Evolutionary conservation across 2,113 vertebrate genomes (phyloP).

Genomic region (Rana temporaria): DNA sequence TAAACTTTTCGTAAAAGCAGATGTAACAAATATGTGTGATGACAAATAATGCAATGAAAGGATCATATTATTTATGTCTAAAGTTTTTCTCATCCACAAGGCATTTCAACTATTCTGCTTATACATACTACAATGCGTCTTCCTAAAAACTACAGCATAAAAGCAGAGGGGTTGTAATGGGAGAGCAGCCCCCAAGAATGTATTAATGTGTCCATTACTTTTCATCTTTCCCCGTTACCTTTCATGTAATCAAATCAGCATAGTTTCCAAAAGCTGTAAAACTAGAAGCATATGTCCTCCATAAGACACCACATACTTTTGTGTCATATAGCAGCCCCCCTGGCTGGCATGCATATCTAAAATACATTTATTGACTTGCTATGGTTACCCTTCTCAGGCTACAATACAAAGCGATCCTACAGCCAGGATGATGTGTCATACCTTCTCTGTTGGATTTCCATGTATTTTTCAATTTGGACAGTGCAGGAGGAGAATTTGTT

Average conservation of each 20-base stretch:
- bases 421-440: no score
- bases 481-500: no score
- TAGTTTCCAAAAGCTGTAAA: slow-evolving; percentile 27
- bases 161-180: slow-evolving; percentile 7
- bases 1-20: neutral
- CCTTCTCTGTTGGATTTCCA: no score
- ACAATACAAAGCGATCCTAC: no score
- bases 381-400: no score
- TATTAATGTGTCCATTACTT: neutral
- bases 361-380: neutral
- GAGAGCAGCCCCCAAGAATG: slow-evolving; percentile 7
- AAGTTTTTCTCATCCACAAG: slow-evolving; percentile 3
- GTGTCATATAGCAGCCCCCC: neutral
- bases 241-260: slow-evolving; percentile 21
- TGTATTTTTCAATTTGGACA: no score
- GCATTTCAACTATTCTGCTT: slow-evolving; percentile 17
- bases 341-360: neutral
- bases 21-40: slow-evolving; percentile 16
- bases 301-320: neutral
- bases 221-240: slow-evolving; percentile 13
- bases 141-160: neutral
- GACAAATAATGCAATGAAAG: slow-evolving; percentile 14
- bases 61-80: neutral
- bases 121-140: neutral
- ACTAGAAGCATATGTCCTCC: slow-evolving; percentile 39